These are phyloP conservation scores for Myanophis thanlyinensis DNA, from an alignment of 2,113 vertebrate genomes.

Conservation along the genomic window DNA sequence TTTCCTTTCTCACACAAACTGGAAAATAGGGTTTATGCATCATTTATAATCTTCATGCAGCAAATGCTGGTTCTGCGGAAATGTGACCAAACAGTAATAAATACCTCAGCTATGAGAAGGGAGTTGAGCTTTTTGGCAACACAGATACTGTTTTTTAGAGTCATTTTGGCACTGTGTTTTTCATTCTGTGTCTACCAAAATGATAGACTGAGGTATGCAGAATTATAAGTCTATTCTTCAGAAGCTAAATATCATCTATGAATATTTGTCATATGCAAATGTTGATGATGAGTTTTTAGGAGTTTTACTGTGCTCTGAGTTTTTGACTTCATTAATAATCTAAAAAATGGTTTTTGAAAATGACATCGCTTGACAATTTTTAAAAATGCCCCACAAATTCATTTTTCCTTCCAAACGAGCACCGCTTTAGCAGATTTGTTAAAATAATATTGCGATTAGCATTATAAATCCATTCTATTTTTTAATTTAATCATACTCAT, in stretches of 20 bases:
- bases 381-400: constrained; percentile 24
- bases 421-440: background rate
- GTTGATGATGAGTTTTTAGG: constrained; percentile 42
- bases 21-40: constrained; percentile 8
- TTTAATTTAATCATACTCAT: background rate
- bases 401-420: background rate
- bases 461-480: background rate
- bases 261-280: constrained; percentile 45
- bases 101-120: constrained; percentile 17
- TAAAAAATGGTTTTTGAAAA: constrained; percentile 7
- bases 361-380: constrained; percentile 16
- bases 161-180: constrained; percentile 20
- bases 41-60: constrained; percentile 35
- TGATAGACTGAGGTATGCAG: constrained; percentile 29
- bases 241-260: constrained; percentile 46
- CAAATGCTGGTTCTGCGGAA: background rate
- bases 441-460: background rate
- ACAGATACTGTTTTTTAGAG: constrained; percentile 47
- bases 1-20: constrained; percentile 16
- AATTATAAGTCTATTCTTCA: constrained; percentile 50
- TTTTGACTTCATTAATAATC: constrained; percentile 59
- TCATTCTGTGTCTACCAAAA: constrained; percentile 48
- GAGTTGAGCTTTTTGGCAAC: constrained; percentile 32
- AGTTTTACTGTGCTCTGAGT: constrained; percentile 50
- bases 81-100: constrained; percentile 40